Evolutionary conservation across 1,140 invertebrate genomes (phyloP).

Genomic region (Gonioctena quinquepunctata): DNA sequence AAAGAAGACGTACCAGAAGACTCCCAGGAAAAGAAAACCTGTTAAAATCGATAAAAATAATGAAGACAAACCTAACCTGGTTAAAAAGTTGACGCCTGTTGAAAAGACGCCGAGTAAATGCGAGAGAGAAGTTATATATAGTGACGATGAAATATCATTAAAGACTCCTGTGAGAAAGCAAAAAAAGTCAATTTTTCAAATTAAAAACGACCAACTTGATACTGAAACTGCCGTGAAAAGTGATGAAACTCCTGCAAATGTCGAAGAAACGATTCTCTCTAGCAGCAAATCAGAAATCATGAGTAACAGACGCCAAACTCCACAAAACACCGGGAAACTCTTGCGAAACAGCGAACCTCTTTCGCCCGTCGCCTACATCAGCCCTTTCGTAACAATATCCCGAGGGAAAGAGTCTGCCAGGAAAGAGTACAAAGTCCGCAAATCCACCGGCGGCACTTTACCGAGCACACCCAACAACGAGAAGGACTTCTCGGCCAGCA

Average conservation of each 20-base stretch:
- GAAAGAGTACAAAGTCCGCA: constrained; percentile 34
- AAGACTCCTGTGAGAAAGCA: constrained; percentile 3
- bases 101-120: neutral
- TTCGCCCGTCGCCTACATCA: constrained; percentile 36
- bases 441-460: constrained; percentile 11
- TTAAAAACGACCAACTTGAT: too few relatives aligned
- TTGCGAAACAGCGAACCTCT: neutral
- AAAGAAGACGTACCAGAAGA: neutral
- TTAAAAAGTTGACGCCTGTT: neutral
- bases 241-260: too few relatives aligned
- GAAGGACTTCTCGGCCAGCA: constrained; percentile 13
- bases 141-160: constrained; percentile 11
- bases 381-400: constrained; percentile 51
- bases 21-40: neutral
- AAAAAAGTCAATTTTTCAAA: neutral
- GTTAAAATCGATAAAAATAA: neutral
- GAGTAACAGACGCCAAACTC: too few relatives aligned
- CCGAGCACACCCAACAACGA: neutral
- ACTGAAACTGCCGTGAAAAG: too few relatives aligned
- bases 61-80: neutral
- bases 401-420: constrained; percentile 44
- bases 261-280: too few relatives aligned
- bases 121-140: constrained; percentile 2
- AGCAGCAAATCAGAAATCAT: too few relatives aligned
- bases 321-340: neutral